Evolutionary conservation across 2,113 vertebrate genomes (phyloP), one percentile per base, ranked within the genome.

Genomic region (Nyctibius bracteatus): DNA sequence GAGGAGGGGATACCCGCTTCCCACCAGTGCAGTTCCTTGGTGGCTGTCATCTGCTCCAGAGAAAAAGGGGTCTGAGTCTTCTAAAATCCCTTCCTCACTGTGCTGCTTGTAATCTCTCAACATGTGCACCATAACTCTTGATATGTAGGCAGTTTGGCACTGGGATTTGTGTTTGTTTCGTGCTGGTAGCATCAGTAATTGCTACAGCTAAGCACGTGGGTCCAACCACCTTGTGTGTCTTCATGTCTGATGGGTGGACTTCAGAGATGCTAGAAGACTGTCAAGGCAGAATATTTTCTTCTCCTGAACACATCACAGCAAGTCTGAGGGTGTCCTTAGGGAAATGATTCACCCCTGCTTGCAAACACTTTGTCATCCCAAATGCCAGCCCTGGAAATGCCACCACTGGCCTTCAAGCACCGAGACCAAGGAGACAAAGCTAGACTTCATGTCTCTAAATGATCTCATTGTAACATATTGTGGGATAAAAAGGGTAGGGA

Each of bases 291-390:
- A 70, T 63, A 39, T 94, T 88, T 71, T 89, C 88, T 92, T 18
- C 68, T 86, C 51, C 70, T 27, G 62, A 82, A 58, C 31, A 10
- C 3, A 1, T 30, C 3, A 22, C 61, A 73, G 72, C 61, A 25
- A 90, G 75, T 44, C 22, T 49, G 67, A 91, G 39, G 49, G 49
- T 93, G 73, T 94, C 87, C 89, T 70, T 37, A 54, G 58, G 90
- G 91, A 94, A 90, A 46, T 93, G 86, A 96, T 84, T 96, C 93
- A 95, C 52, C 57, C 55, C 49, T 86, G 81, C 71, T 93, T 95
- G 94, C 90, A 90, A 94, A 89, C 94, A 94, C 70, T 94, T 71
- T 90, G 81, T 95, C 77, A 95, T 91, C 81, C 51, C 78, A 77
- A 97, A 92, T 39, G 35, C 58, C 89, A 81, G 52, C 44, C 71